phyloP scores from a whole-genome alignment of 2,888 invertebrate species.

The Hirudinaria manillensis region DNA sequence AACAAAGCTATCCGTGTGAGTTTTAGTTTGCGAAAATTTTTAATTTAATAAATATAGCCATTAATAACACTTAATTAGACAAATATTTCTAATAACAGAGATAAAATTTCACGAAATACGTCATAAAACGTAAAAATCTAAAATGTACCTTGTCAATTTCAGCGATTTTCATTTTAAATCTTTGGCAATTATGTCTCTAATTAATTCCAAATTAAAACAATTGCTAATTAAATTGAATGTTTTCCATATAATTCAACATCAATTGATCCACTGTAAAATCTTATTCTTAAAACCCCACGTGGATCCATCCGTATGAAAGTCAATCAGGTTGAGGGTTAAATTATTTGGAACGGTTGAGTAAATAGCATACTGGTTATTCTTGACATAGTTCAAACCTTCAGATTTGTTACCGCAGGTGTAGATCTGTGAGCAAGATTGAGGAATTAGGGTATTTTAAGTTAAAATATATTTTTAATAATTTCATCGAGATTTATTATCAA shows the following conservation, averaged over 20 bases:
- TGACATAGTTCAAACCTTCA: background rate
- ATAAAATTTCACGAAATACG: no score
- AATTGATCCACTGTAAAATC: background rate
- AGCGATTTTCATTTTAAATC: no score
- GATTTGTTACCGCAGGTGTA: conserved; percentile 32
- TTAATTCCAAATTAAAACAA: background rate
- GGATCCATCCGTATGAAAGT: conserved; percentile 16
- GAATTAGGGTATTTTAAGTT: no score
- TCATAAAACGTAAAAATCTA: no score
- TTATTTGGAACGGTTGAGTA: conserved; percentile 30
- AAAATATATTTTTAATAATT: no score
- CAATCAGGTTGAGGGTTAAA: conserved; percentile 20
- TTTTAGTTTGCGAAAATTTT: background rate
- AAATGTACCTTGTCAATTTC: no score
- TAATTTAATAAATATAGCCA: no score
- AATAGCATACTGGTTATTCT: conserved; percentile 36
- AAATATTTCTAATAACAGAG: no score
- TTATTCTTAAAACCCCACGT: conserved; percentile 27
- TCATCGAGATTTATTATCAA: no score
- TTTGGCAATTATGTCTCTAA: no score
- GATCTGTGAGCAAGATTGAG: background rate
- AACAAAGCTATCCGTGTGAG: background rate
- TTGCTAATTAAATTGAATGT: background rate
- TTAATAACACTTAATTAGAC: no score
- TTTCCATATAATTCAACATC: background rate